Percentiles rank a stretch among this genome's conserved stretches.
Conservation (phyloP, 2,113 vertebrate genomes). For the Cricetomys ansorgei region DNA sequence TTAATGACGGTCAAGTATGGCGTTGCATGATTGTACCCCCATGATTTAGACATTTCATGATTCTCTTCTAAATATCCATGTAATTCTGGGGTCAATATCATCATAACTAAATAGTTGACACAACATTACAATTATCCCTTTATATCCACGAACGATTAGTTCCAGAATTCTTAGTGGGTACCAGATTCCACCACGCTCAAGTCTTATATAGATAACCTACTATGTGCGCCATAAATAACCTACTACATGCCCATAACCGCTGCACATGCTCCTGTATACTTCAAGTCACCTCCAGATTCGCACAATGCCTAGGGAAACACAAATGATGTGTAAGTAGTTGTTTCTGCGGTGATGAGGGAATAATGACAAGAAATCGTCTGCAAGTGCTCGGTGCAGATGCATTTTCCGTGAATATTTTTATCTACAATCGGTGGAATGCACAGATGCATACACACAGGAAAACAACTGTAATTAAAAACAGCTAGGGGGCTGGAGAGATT, state of each 20-base stretch:
- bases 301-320: neutral
- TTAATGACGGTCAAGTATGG: neutral
- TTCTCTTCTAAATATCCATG: neutral
- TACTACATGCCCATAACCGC: too few relatives aligned
- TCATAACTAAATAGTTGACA: neutral
- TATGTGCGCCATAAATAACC: neutral
- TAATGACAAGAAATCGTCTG: neutral
- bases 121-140: neutral
- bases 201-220: neutral
- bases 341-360: neutral
- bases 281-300: neutral
- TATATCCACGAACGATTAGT: neutral
- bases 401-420: neutral
- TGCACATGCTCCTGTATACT: neutral
- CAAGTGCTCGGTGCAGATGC: rapidly evolving
- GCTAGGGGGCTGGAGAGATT: too few relatives aligned
- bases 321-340: neutral
- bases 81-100: neutral
- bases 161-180: neutral
- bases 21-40: neutral
- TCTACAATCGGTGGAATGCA: too few relatives aligned
- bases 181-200: neutral
- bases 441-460: neutral
- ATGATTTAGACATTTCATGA: neutral
- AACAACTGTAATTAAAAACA: neutral